Evolutionary conservation across 2,888 invertebrate genomes (phyloP), one percentile per base, ranked within the genome.

Genomic region (Corbicula japonica): DNA sequence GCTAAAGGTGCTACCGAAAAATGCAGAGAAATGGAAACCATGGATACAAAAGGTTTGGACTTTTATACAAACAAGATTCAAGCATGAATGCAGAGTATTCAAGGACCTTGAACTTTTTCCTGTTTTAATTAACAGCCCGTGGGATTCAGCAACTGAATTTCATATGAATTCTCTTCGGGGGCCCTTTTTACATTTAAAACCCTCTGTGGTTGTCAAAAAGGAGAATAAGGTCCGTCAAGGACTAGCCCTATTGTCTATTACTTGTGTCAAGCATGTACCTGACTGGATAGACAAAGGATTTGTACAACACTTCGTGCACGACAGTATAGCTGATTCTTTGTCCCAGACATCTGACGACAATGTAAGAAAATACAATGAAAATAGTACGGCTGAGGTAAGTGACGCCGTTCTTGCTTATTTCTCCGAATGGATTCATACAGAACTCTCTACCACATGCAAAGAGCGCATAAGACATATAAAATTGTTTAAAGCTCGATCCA

Each of bases 1-100:
- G n/a, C n/a, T n/a, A n/a, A n/a, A n/a, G n/a, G n/a, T 62, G 10
- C n/a, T 2, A 26, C 5, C 1, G 1, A n/a, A 26, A 41, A 48
- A 62, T 28, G 48, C 34, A 6, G 62, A 46, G 12, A 62, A 30
- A 28, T 62, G 62, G 62, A 48, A 32, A 46, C 5, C 21, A 44
- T 62, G 62, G 62, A 21, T 48, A 32, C 46, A 21, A 62, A 10
- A 3, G 32, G 28, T 48, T 30, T 62, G 62, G 62, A 32, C 46
- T 46, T 62, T 62, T 30, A 48, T 62, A 28, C 62, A 62, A 46
- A 30, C n/a, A 1, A 44, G 48, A 18, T 62, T 62, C 23, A 46
- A 32, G 30, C n/a, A 46, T 5, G n/a, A n/a, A n/a, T n/a, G n/a
- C n/a, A n/a, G n/a, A n/a, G n/a, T n/a, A n/a, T n/a, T n/a, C n/a